Conservation (phyloP, 2,888 invertebrate genomes). For the Busseola fusca region DNA sequence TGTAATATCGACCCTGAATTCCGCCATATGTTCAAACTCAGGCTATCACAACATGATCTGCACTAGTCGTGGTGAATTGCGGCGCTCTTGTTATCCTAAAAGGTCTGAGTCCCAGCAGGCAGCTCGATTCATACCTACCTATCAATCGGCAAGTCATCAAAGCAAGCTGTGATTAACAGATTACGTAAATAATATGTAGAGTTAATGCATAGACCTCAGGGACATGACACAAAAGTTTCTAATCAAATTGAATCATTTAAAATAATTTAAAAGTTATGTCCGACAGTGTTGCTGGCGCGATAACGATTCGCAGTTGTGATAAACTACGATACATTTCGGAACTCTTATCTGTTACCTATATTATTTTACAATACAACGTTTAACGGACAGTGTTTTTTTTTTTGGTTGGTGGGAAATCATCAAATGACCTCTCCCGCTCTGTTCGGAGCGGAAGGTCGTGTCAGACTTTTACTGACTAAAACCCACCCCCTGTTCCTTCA, state of each 20-base stretch:
- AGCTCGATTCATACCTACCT: background rate
- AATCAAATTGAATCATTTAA: constrained; percentile 11
- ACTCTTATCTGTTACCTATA: constrained; percentile 40
- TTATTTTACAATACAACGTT: background rate
- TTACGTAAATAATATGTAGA: background rate
- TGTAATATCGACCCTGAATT: background rate
- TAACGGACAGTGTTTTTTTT: no score
- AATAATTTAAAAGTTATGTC: constrained; percentile 36
- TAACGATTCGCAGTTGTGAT: constrained; percentile 34
- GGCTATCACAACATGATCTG: background rate
- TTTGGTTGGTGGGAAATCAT: no score
- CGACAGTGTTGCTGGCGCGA: constrained; percentile 19
- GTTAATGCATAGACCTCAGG: background rate
- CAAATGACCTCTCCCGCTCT: no score
- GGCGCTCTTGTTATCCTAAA: background rate
- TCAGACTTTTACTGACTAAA: no score
- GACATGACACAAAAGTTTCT: background rate
- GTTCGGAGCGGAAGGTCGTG: no score
- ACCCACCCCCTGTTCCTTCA: no score
- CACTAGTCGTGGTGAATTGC: background rate
- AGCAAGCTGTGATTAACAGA: background rate
- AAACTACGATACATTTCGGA: constrained; percentile 20
- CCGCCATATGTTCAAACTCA: no score
- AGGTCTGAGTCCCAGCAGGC: background rate
- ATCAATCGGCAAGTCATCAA: no score